Conservation (phyloP, 1,140 invertebrate genomes). For the Bombus haemorrhoidalis region DNA sequence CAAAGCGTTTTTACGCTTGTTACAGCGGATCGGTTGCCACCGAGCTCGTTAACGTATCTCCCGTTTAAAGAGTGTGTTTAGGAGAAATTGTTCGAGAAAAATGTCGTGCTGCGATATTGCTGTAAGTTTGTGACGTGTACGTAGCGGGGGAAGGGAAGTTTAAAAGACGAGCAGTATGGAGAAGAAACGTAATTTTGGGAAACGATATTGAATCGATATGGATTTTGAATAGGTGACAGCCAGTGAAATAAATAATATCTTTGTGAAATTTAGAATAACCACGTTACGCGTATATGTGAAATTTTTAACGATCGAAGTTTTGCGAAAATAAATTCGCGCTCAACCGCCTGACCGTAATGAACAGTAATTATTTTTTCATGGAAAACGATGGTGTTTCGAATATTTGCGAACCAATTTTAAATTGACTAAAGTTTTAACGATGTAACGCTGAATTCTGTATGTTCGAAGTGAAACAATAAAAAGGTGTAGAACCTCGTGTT, state of each 20-base stretch:
- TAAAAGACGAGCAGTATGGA: too few species aligned
- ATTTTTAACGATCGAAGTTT: constrained; percentile 22
- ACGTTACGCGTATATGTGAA: neutral
- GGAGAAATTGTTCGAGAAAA: too few species aligned
- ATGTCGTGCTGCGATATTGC: too few species aligned
- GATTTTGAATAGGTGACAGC: too few species aligned
- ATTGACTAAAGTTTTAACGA: constrained; percentile 9
- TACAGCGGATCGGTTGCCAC: neutral
- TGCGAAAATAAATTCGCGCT: neutral
- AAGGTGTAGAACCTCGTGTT: neutral
- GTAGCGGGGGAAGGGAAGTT: too few species aligned
- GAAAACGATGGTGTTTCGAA: neutral
- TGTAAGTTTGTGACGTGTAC: too few species aligned
- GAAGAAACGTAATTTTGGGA: too few species aligned
- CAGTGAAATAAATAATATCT: neutral
- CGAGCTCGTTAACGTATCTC: too few species aligned
- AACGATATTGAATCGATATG: too few species aligned
- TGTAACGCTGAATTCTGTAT: neutral
- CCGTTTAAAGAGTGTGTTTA: too few species aligned
- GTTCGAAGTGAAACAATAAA: neutral
- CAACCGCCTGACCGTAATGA: constrained; percentile 1
- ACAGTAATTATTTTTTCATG: constrained; percentile 21
- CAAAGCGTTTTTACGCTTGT: neutral
- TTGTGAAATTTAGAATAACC: neutral
- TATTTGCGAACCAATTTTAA: constrained; percentile 9